These are phyloP conservation scores for Nephrotoma appendiculata DNA, from an alignment of 2,888 invertebrate species.

Conservation along the genomic window DNA sequence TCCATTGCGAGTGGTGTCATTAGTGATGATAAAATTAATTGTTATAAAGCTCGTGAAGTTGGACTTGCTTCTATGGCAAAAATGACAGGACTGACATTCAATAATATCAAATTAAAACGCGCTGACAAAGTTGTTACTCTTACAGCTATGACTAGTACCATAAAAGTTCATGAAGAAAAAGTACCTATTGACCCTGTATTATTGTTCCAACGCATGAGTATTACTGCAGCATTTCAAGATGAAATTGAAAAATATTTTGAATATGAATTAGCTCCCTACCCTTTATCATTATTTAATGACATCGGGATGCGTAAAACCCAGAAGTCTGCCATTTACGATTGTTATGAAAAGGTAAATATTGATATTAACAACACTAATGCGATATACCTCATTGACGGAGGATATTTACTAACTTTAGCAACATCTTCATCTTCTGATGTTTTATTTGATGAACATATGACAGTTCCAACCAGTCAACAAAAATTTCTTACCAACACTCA, in stretches of 20 bases:
- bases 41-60: too few relatives aligned
- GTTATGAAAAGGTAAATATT: not conserved
- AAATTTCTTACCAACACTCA: not conserved
- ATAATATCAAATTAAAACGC: not conserved
- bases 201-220: conserved; percentile 11
- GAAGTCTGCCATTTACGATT: too few relatives aligned
- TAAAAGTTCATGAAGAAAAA: conserved; percentile 22
- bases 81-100: too few relatives aligned
- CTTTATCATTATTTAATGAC: too few relatives aligned
- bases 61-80: too few relatives aligned
- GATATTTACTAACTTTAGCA: not conserved
- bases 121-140: not conserved
- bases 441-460: not conserved
- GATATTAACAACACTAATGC: not conserved
- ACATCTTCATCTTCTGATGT: not conserved
- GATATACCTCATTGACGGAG: not conserved
- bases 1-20: too few relatives aligned
- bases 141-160: conserved; percentile 6
- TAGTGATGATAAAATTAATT: too few relatives aligned
- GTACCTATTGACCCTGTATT: conserved; percentile 15
- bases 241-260: too few relatives aligned
- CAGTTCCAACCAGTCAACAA: not conserved
- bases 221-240: conserved; percentile 8
- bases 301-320: too few relatives aligned
- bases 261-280: too few relatives aligned